Evolutionary conservation across 2,888 invertebrate species (phyloP).

Genomic region (Hypomecis punctinalis): DNA sequence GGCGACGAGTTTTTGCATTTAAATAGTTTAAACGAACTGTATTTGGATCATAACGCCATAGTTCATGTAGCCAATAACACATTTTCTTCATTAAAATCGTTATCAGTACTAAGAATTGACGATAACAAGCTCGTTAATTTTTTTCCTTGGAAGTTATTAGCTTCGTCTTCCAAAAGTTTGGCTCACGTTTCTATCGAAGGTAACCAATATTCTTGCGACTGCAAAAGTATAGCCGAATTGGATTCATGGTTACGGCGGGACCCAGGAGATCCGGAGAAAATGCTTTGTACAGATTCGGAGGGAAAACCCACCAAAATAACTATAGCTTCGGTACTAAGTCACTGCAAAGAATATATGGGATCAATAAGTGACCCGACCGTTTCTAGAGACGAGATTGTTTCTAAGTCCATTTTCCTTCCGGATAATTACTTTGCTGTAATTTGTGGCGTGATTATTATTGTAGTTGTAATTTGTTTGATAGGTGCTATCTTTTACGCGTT

Average conservation of each 20-base stretch:
- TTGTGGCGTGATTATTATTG: constrained; percentile 88
- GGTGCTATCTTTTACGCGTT: constrained; percentile 90
- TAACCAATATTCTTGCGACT: constrained; percentile 94
- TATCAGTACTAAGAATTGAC: constrained; percentile 90
- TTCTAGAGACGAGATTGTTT: constrained; percentile 80
- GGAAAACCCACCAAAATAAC: constrained; percentile 82
- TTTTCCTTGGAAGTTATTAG: constrained; percentile 89
- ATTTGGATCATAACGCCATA: constrained; percentile 92
- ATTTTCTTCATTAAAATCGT: constrained; percentile 89
- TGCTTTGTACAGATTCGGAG: constrained; percentile 87
- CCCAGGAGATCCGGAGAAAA: constrained; percentile 88
- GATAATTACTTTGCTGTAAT: constrained; percentile 90
- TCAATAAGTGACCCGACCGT: constrained; percentile 75
- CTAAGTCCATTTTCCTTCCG: constrained; percentile 87
- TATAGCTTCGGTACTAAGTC: constrained; percentile 81
- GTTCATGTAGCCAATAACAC: constrained; percentile 90
- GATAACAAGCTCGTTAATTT: constrained; percentile 91
- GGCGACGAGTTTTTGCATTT: constrained; percentile 93
- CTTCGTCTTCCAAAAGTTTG: constrained; percentile 84
- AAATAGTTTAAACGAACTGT: constrained; percentile 89
- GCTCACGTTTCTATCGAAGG: constrained; percentile 90
- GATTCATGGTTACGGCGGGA: constrained; percentile 88
- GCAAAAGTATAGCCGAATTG: constrained; percentile 88
- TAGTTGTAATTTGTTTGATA: constrained; percentile 88
- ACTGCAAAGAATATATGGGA: constrained; percentile 87